Conservation (phyloP, 2,797 vertebrate species). For the Centropyge bicolor region DNA sequence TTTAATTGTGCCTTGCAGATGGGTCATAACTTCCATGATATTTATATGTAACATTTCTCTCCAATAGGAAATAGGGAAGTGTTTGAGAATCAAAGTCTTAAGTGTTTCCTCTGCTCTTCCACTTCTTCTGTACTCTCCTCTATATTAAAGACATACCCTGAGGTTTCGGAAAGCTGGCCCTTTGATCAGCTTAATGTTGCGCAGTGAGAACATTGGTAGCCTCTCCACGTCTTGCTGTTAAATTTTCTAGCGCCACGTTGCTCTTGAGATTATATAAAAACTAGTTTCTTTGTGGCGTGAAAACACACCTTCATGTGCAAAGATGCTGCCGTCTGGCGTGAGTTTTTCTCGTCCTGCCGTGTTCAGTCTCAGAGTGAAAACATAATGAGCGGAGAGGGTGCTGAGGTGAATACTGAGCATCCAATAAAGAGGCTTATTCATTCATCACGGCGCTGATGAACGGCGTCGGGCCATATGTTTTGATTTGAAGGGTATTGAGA, state of each 20-base stretch:
- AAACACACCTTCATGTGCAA: background rate
- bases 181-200: constrained; percentile 67
- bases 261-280: constrained; percentile 30
- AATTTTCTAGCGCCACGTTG: constrained; percentile 2
- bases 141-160: constrained; percentile 49
- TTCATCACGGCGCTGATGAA: constrained; percentile 52
- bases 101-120: constrained; percentile 29
- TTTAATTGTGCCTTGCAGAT: constrained; percentile 60
- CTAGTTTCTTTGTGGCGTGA: background rate
- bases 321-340: constrained; percentile 15
- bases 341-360: constrained; percentile 2
- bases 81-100: constrained; percentile 62
- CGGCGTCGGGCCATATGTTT: constrained; percentile 42
- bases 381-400: constrained; percentile 22
- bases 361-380: constrained; percentile 34
- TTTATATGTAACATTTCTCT: constrained; percentile 57
- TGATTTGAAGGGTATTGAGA: constrained; percentile 41
- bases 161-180: constrained; percentile 46
- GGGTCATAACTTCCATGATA: constrained; percentile 58
- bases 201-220: constrained; percentile 34
- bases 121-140: constrained; percentile 28
- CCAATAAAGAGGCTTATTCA: constrained; percentile 47
- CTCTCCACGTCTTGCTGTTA: constrained; percentile 43
- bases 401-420: constrained; percentile 54
- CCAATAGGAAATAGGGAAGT: constrained; percentile 52